Evolutionary conservation across 2,888 invertebrate genomes (phyloP), one percentile per base, ranked within the genome.

Genomic region (Agriopis leucophaearia): DNA sequence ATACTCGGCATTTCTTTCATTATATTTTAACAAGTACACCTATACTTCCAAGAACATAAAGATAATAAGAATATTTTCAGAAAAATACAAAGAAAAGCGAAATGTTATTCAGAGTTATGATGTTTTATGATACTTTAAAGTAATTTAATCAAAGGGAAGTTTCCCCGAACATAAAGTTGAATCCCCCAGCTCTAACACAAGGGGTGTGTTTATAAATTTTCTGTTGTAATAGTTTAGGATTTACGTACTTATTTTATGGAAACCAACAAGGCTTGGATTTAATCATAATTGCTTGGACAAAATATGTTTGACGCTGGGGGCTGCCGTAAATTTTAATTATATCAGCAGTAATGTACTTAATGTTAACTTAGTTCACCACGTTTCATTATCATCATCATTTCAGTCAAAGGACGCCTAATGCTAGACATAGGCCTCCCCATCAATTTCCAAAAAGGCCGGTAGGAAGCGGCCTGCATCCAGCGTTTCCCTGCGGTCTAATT

Each of bases 161-260:
- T 67, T 64, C 59, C 64, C 69, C 64, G 72, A 78, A 78, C 75
- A 76, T 63, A 74, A 76, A 73, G 70, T 74, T 74, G 74, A 74
- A 80, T 77, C 73, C 77, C 69, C 42, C 63, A 73, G 69, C 76
- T 68, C 42, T 66, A 70, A 64, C 61, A 66, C 67, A 71, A 70
- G 72, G 75, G 74, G 68, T 74, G 60, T 75, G 76, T 76, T 78
- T 75, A 80, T 79, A 76, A 79, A 77, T 79, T 78, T 71, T 73
- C 62, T 74, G 73, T 73, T 74, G 70, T 75, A 79, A 78, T 80
- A 79, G 81, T 79, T 80, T 61, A 65, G 73, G 71, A 76, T 77
- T 74, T 72, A 73, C 74, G 74, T 60, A 73, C 74, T 75, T 67
- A 63, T 63, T 78, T 68, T 51, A 64, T 57, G 51, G 64, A 63